Evolutionary conservation across 2,888 invertebrate genomes (phyloP), one percentile per base, ranked within the genome.

Genomic region (Eueremaeus valkanovi): DNA sequence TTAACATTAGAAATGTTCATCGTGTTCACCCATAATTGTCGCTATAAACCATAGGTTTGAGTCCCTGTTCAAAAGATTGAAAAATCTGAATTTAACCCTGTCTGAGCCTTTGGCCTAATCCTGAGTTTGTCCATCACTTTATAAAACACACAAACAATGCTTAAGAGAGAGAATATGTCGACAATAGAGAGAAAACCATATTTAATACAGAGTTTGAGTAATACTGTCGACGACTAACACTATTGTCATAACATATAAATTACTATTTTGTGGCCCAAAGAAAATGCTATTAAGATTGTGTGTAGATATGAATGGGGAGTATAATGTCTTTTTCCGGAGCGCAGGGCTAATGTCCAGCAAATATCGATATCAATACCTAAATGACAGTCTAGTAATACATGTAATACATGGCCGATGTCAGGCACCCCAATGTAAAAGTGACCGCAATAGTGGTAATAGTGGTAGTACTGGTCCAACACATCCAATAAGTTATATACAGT

Each of bases 291-390:
- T 66, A 33, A 66, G 66, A 66, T 66, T 36, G 33, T 66, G 36
- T 36, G 36, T n/a, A 9, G 66, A 36, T 33, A 66, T 66, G 27
- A 29, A 29, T 66, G 9, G n/a, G 13, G 36, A 21, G 66, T 33
- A 66, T 66, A 66, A 66, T 66, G 66, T 66, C 66, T 66, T 66
- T 61, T 66, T 66, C 66, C 66, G 66, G 66, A 58, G 31, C 18
- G 24, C 45, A 8, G 11, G 51, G 9, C 18, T 58, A 66, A 66
- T 33, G 66, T 66, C 66, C 36, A 33, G 21, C n/a, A 33, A 66
- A 66, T 66, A 66, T 36, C 27, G 9, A 66, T 36, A 66, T 31
- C 21, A 36, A 66, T 29, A 29, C 8, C 21, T 66, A 66, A 36
- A 36, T 66, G 33, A 36, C 66, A 66, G 36, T 31, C 55, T 21